Base-by-base conservation (phyloP, 2,113 vertebrate genomes). In the Hyaena hyaena region DNA sequence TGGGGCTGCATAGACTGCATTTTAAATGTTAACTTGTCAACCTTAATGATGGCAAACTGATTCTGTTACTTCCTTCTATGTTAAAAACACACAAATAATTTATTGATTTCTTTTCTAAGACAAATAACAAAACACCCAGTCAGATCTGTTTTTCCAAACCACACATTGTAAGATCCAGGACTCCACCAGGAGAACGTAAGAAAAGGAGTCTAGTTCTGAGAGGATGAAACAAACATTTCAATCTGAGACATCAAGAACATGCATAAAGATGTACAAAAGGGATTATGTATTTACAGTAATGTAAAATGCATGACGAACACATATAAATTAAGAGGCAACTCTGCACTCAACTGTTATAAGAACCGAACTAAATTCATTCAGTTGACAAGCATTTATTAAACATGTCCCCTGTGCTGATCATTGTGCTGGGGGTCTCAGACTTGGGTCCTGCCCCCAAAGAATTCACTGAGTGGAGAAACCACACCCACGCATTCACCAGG, bases 1-100 rank as follows among this genome's bases (percentile, higher is more conserved):
- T 80, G 35, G 5, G 7, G 17, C 58, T 58, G n/a, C 48, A 86
- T 45, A 88, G 94, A 95, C 35, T 45, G 74, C 68, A 80, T 81
- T 89, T 93, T 83, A 87, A 96, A 31, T 66, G 63, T 88, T 93
- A 83, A 92, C 74, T 71, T 96, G 87, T 96, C 96, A 93, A 17
- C 43, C 23, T 83, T 65, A 92, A 92, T 3, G 69, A 58, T 90
- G 61, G 83, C 74, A 95, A 96, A 88, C 92, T 31, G 35, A 84
- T 96, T 81, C 45, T 65, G 21, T 58, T 80, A 58, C 83, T 93
- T 94, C 66, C 81, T n/a, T 97, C 53, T 45, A 53, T 35, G 53
- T 84, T 92, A 96, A 96, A 93, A 21, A 79, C 11, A 63, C 68
- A 92, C 89, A 93, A 65, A 53, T 95, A 83, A 87, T 79, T 88